Conservation (phyloP, 2,888 invertebrate genomes). For the Carabus problematicus region DNA sequence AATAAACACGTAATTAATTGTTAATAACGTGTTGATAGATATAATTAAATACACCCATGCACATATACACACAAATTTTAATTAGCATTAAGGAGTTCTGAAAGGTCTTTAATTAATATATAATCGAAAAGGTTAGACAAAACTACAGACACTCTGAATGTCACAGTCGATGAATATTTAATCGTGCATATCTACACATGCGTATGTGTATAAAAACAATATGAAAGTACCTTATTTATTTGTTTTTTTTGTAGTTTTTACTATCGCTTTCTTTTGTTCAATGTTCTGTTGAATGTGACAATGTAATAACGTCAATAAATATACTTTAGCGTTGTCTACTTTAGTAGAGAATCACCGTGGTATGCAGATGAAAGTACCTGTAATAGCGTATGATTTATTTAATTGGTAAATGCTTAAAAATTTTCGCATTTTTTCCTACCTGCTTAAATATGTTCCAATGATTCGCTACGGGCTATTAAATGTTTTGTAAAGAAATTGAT, state of each 20-base stretch:
- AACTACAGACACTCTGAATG: too few species aligned
- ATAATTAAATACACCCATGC: too few species aligned
- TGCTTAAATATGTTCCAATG: slow-evolving; percentile 7
- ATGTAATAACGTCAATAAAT: slow-evolving; percentile 3
- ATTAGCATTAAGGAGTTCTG: too few species aligned
- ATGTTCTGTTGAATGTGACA: slow-evolving; percentile 10
- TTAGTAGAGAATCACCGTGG: neutral
- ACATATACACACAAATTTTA: too few species aligned
- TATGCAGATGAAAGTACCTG: slow-evolving; percentile 25
- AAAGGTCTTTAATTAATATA: too few species aligned
- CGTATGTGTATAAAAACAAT: slow-evolving; percentile 6
- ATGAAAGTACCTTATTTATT: slow-evolving; percentile 4
- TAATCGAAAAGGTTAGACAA: too few species aligned
- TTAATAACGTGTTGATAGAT: too few species aligned
- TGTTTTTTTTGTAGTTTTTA: neutral
- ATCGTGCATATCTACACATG: too few species aligned
- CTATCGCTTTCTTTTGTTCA: slow-evolving; percentile 7
- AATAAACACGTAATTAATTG: too few species aligned
- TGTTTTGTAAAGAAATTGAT: too few species aligned
- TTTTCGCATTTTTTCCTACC: neutral
- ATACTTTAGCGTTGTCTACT: neutral
- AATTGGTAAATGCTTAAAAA: slow-evolving; percentile 15
- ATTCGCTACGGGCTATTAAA: slow-evolving; percentile 8
- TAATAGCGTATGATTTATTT: slow-evolving; percentile 24
- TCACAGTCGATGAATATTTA: too few species aligned